phyloP scores from a whole-genome alignment of 2,888 invertebrate genomes.

The Pycnomerus fuliginosus region DNA sequence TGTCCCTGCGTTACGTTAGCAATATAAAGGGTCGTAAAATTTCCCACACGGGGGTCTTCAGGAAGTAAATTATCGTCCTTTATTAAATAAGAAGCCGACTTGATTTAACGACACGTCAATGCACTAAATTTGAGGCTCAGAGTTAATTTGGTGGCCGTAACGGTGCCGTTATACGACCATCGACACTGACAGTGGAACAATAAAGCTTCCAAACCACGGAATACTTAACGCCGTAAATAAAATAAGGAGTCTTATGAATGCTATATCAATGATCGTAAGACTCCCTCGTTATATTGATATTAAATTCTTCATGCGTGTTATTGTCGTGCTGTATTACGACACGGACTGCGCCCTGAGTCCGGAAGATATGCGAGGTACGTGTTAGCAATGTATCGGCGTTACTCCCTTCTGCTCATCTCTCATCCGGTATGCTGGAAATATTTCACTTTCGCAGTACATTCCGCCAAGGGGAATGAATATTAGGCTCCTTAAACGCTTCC shows the following conservation, averaged over 20 bases:
- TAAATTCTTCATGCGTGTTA: constrained; percentile 38
- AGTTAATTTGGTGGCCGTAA: constrained; percentile 12
- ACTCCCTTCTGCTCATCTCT: neutral
- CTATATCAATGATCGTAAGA: constrained; percentile 2
- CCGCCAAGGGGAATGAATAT: too few relatives aligned
- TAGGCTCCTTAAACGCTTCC: too few relatives aligned
- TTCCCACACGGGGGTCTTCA: constrained; percentile 3
- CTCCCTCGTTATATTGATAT: constrained; percentile 28
- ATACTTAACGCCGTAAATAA: constrained; percentile 16
- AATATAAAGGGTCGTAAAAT: constrained; percentile 9
- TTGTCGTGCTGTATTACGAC: constrained; percentile 33
- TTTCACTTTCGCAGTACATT: neutral
- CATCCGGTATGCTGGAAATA: neutral
- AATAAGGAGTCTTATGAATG: constrained; percentile 5
- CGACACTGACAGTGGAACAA: constrained; percentile 14
- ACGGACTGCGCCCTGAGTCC: constrained; percentile 9
- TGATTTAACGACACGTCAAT: constrained; percentile 21
- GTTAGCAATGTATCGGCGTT: constrained; percentile 18
- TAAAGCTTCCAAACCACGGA: constrained; percentile 5
- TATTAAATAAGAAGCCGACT: constrained; percentile 17
- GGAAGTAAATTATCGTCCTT: constrained; percentile 16
- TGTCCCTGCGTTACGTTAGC: too few relatives aligned
- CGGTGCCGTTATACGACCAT: constrained; percentile 12
- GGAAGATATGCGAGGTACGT: constrained; percentile 35
- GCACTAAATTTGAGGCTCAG: constrained; percentile 13